Evolutionary conservation across 2,113 vertebrate species (phyloP), one percentile per base, ranked within the genome.

Genomic region (Sarotherodon lohbergeri): DNA sequence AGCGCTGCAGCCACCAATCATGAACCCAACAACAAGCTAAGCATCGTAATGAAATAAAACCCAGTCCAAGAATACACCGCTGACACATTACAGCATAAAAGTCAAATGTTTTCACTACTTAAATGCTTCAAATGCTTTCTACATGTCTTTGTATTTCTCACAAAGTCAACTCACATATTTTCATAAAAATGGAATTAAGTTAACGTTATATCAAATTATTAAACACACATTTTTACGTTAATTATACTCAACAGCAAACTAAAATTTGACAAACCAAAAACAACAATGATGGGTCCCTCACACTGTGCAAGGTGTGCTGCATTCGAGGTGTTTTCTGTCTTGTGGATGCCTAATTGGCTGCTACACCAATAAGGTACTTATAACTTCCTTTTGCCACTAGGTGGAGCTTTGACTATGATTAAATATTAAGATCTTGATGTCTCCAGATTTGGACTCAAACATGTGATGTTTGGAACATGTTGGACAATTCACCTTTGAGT

Each of bases 381-480:
- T 8, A 68, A 39, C 19, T 12, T 68, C 61, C 34, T 39, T 39
- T 68, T 39, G 0, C 34, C 61, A 68, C 61, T 22, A 68, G 19
- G 61, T 39, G 6, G 61, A 10, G 11, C 61, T 39, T 6, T 66
- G 34, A 22, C 61, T 66, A 0, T 66, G 17, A 39, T 6, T 39
- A 39, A 13, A 66, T n/a, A 22, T 22, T 22, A 36, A n/a, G 19
- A 66, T 66, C 4, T 39, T 39, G 10, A 66, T 7, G 19, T 66
- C 5, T 36, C 61, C 32, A 66, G 32, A 66, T 36, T 36, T 57
- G 55, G 55, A 10, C 10, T 66, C 34, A 39, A 66, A 66, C 4
- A 56, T 0, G 29, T 36, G 29, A 63, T 0, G 1, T 36, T 12
- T 66, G 32, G 59, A 34, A 66, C 17, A n/a, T 11, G 17, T 39